These are phyloP conservation scores for Ichneumoninae sp. DNA, from an alignment of 2,888 invertebrate species.

Conservation along the genomic window DNA sequence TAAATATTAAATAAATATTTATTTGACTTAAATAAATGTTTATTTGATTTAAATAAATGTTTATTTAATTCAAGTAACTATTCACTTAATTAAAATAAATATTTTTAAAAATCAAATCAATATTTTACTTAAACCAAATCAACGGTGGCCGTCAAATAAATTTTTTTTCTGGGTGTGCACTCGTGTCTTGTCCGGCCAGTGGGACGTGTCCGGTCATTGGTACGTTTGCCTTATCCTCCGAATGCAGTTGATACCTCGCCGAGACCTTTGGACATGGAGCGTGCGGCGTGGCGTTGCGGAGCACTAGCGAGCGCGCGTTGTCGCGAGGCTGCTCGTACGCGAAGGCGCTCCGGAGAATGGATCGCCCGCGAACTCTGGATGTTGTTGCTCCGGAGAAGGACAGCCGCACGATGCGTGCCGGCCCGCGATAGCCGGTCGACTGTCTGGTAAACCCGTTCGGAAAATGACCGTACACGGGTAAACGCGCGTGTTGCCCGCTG, in stretches of 20 bases:
- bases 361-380: constrained; percentile 13
- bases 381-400: neutral
- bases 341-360: constrained; percentile 16
- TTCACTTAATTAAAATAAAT: too few relatives aligned
- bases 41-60: too few relatives aligned
- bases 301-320: constrained; percentile 15
- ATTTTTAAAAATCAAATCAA: too few relatives aligned
- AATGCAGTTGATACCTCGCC: constrained; percentile 74
- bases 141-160: too few relatives aligned
- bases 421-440: constrained; percentile 21
- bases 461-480: constrained; percentile 55
- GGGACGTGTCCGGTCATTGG: too few relatives aligned
- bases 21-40: too few relatives aligned
- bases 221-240: neutral
- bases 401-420: constrained; percentile 13
- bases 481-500: constrained; percentile 29
- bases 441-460: constrained; percentile 48
- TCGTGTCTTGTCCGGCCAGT: too few relatives aligned
- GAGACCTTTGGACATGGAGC: constrained; percentile 27
- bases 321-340: constrained; percentile 2
- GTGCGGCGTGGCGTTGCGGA: neutral
- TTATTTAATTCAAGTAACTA: too few relatives aligned
- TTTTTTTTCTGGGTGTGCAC: too few relatives aligned
- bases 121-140: too few relatives aligned
- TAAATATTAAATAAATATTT: too few relatives aligned